Conservation (phyloP, 2,797 vertebrate species). For the Toxotes lorentzi region DNA sequence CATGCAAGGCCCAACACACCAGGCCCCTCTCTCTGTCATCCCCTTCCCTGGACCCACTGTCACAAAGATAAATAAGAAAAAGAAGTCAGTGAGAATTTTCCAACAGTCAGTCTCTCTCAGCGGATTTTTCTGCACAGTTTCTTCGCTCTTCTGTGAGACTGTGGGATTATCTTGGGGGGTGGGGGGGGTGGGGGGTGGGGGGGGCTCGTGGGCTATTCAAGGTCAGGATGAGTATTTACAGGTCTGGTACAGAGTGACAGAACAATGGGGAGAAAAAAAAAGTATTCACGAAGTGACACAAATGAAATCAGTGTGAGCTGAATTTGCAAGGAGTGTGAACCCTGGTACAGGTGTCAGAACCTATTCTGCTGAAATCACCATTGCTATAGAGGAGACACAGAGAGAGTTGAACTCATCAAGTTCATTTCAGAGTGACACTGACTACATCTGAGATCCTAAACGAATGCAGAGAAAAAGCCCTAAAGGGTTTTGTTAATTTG, state of each 20-base stretch:
- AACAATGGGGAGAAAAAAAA: background rate
- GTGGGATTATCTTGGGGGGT: slow-evolving; percentile 70
- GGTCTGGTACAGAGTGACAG: slow-evolving; percentile 36
- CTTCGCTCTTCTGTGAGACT: slow-evolving; percentile 48
- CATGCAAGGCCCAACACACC: slow-evolving; percentile 48
- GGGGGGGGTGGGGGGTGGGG: background rate
- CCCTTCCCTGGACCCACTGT: slow-evolving; percentile 57
- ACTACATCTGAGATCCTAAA: slow-evolving; percentile 35
- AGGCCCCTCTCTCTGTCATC: slow-evolving; percentile 43
- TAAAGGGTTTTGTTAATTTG: slow-evolving; percentile 26
- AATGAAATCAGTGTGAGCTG: slow-evolving; percentile 47
- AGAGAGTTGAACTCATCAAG: slow-evolving; percentile 29
- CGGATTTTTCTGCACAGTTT: slow-evolving; percentile 54
- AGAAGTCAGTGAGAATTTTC: slow-evolving; percentile 74
- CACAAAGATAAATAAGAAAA: slow-evolving; percentile 72
- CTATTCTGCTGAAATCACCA: slow-evolving; percentile 32
- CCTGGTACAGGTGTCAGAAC: slow-evolving; percentile 48
- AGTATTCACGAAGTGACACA: slow-evolving; percentile 47
- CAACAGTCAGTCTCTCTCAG: slow-evolving; percentile 70
- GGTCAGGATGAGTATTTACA: slow-evolving; percentile 67
- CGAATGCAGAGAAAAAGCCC: background rate
- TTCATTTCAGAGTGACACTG: slow-evolving; percentile 35
- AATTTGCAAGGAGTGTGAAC: slow-evolving; percentile 38
- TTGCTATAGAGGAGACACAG: slow-evolving; percentile 8
- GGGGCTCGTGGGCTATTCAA: slow-evolving; percentile 49